Base-by-base conservation (phyloP, 1,140 invertebrate genomes). In the Palaemon carinicauda region DNA sequence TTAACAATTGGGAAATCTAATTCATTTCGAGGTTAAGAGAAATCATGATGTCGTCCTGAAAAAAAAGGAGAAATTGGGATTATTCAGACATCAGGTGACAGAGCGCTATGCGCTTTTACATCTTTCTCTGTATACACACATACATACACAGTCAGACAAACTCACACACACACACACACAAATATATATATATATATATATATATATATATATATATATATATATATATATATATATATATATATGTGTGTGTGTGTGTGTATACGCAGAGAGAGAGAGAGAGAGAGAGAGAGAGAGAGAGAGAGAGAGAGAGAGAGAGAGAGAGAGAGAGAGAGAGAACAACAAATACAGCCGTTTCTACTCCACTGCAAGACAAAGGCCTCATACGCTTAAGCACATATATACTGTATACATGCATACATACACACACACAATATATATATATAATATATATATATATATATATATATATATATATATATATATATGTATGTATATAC, bases 401-500 rank as follows among this genome's bases (percentile, higher is more conserved):
- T 2, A 69, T 29, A 54, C n/a, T n/a, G 12, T 27, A 27, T 17
- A n/a, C 12, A 71, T 71, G 24, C 24, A 27, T 71, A 17, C 17
- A 17, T 71, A n/a, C n/a, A n/a, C n/a, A n/a, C n/a, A n/a, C n/a
- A n/a, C n/a, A n/a, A n/a, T n/a, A n/a, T n/a, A n/a, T 10, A 15
- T 15, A 12, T 15, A 15, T 4, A 31, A n/a, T 75, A 10, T 75
- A n/a, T 75, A 10, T n/a, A 10, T 75, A n/a, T 75, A n/a, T 75
- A n/a, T 75, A n/a, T 75, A 10, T 33, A 10, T 75, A n/a, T 75
- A n/a, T 75, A n/a, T 75, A n/a, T 75, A n/a, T 75, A n/a, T 75
- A n/a, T 75, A n/a, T 75, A 75, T 75, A 75, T 75, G 33, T 75
- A 75, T 75, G 33, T 75, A 75, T 75, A 75, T 75, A n/a, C n/a